Percentiles rank a stretch among this genome's conserved stretches.
These are phyloP conservation scores for Lydus trimaculatus DNA, from an alignment of 2,888 invertebrate genomes.

Conservation along the genomic window DNA sequence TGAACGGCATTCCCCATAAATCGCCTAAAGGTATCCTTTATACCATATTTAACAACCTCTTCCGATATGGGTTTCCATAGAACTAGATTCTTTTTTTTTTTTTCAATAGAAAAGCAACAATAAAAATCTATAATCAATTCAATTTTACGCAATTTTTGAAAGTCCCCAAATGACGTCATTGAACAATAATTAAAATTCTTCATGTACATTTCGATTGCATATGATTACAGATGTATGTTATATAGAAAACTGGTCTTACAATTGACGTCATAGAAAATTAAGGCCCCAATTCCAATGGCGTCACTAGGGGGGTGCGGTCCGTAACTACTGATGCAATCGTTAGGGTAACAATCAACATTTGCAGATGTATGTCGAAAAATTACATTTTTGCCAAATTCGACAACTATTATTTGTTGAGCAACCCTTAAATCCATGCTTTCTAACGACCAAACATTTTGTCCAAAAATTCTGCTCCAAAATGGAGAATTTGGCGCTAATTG, in stretches of 20 bases:
- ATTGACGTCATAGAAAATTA: background rate
- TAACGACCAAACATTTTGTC: no score
- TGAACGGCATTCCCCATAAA: background rate
- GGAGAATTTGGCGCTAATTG: no score
- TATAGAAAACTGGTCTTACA: background rate
- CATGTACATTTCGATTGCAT: background rate
- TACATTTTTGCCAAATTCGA: no score
- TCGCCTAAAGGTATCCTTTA: background rate
- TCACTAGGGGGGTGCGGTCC: no score
- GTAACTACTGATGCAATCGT: no score
- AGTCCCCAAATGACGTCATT: conserved; percentile 9
- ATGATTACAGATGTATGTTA: background rate
- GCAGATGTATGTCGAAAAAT: no score
- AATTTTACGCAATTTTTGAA: conserved; percentile 6
- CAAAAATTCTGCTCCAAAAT: no score
- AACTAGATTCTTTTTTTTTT: background rate
- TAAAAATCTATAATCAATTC: background rate
- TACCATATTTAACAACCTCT: background rate
- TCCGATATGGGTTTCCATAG: background rate
- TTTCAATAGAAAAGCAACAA: background rate
- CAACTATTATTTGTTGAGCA: no score
- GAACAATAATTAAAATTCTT: background rate
- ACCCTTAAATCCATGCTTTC: no score
- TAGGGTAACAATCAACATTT: no score
- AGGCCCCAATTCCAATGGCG: no score